Evolutionary conservation across 2,113 vertebrate genomes (phyloP).

Genomic region (Hiodon tergisus): DNA sequence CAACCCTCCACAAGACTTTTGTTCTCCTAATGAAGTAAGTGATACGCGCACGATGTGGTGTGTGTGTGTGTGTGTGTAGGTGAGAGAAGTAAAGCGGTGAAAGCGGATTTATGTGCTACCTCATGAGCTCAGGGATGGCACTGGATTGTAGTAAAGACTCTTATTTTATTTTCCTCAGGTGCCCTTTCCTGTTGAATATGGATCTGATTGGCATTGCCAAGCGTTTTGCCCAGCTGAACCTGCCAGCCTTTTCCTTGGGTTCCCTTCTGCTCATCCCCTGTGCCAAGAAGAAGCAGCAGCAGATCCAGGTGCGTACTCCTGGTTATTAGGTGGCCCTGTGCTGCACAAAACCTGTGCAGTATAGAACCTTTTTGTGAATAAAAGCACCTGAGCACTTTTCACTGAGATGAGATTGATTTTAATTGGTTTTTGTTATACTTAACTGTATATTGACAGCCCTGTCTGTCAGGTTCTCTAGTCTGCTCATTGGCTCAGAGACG

Average conservation of each 20-base stretch:
- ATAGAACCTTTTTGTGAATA: too few species aligned
- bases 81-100: too few species aligned
- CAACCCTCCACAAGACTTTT: conserved; percentile 79
- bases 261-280: conserved; percentile 83
- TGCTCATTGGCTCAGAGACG: background rate
- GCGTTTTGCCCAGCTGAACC: conserved; percentile 77
- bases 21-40: conserved; percentile 82
- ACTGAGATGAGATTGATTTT: too few species aligned
- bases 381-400: too few species aligned
- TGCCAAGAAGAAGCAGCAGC: conserved; percentile 69
- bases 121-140: too few species aligned
- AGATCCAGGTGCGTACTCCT: conserved; percentile 71
- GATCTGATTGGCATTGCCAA: conserved; percentile 82
- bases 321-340: background rate
- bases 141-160: background rate
- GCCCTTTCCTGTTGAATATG: conserved; percentile 80
- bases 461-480: background rate
- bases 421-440: background rate
- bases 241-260: conserved; percentile 79
- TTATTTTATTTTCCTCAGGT: conserved; percentile 58
- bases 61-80: background rate
- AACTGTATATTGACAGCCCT: background rate
- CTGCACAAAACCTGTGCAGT: too few species aligned
- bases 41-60: background rate
- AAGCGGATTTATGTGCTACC: too few species aligned